A percentile compares a stretch with the other conserved stretches of the same genome.
Evolutionary conservation across 2,888 invertebrate genomes (phyloP).

Genomic region (Pecten maximus): DNA sequence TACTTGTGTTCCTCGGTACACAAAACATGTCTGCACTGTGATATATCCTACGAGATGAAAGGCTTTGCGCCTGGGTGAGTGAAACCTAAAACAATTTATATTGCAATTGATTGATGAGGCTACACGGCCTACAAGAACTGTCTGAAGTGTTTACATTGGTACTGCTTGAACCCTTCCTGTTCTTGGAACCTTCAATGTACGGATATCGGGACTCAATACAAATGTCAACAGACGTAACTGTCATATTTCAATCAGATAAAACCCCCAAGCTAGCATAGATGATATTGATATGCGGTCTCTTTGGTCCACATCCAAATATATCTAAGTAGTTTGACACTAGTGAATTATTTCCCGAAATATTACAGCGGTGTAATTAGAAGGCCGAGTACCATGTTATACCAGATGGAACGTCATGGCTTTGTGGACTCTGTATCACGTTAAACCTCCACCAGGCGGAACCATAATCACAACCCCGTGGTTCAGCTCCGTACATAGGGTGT

Average conservation of each 20-base stretch:
- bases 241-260: neutral
- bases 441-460: no score
- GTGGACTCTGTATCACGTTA: no score
- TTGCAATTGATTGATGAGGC: neutral
- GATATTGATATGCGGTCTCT: no score
- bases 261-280: no score
- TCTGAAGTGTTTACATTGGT: neutral
- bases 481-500: no score
- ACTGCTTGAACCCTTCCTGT: neutral
- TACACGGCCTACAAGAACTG: neutral
- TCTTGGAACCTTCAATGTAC: neutral
- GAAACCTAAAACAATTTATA: neutral
- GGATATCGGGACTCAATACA: neutral
- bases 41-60: neutral
- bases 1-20: neutral
- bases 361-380: no score
- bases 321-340: no score
- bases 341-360: no score
- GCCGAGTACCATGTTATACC: no score
- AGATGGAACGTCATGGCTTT: no score
- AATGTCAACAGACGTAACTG: neutral
- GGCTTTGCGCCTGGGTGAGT: neutral
- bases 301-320: no score
- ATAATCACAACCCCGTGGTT: no score
- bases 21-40: neutral